phyloP scores from a whole-genome alignment of 2,797 vertebrate genomes.

The Moxostoma hubbsi region DNA sequence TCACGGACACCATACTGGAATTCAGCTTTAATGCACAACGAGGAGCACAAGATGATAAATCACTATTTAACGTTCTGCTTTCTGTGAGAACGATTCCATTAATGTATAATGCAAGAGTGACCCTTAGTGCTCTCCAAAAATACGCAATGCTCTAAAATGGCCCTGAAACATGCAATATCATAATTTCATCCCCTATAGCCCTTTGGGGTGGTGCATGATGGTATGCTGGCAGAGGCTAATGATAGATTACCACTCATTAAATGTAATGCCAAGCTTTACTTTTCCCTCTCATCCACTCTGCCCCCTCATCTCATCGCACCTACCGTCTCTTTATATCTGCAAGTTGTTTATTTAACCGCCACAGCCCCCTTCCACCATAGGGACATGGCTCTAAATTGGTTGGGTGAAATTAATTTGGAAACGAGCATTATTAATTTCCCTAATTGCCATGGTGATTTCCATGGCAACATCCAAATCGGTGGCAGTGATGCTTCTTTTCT shows the following conservation, averaged over 20 bases:
- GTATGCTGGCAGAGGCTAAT: constrained; percentile 73
- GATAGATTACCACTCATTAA: constrained; percentile 84
- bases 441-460: constrained; percentile 67
- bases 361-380: constrained; percentile 50
- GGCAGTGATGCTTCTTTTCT: constrained; percentile 32
- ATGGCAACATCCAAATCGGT: constrained; percentile 57
- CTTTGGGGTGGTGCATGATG: constrained; percentile 70
- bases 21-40: constrained; percentile 5
- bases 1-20: constrained; percentile 18
- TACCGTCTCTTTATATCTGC: not conserved
- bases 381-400: constrained; percentile 66
- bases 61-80: constrained; percentile 60
- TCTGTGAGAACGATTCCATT: constrained; percentile 66
- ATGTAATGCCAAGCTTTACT: constrained; percentile 66
- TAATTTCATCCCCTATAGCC: constrained; percentile 38
- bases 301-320: constrained; percentile 43
- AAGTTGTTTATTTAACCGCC: constrained; percentile 64
- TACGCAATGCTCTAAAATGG: constrained; percentile 67
- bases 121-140: constrained; percentile 61
- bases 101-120: constrained; percentile 64
- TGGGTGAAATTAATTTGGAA: constrained; percentile 76
- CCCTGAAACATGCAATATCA: constrained; percentile 48
- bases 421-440: constrained; percentile 64
- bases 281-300: not conserved
- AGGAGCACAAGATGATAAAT: constrained; percentile 65